Percentiles rank a stretch among this genome's conserved stretches.
Conservation (phyloP, 1,140 invertebrate species). For the Oryzaephilus surinamensis region DNA sequence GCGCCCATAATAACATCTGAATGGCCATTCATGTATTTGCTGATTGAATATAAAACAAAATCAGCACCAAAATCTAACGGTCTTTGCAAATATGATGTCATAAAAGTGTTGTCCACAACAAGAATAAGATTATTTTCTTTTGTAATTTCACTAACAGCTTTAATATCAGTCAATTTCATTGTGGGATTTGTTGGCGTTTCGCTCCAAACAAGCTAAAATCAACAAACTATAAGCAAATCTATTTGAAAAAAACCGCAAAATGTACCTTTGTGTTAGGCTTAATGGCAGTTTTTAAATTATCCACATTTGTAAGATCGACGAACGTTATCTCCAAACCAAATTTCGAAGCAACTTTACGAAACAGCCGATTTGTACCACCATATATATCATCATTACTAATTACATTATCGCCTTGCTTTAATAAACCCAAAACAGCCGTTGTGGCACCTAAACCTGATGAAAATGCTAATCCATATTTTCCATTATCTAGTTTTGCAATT, state of each 20-base stretch:
- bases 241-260: neutral
- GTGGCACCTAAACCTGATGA: slow-evolving; percentile 84
- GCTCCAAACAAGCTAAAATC: slow-evolving; percentile 54
- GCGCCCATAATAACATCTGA: slow-evolving; percentile 77
- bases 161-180: slow-evolving; percentile 85
- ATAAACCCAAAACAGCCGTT: slow-evolving; percentile 59
- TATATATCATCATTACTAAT: slow-evolving; percentile 90
- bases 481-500: slow-evolving; percentile 82
- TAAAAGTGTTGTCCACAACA: slow-evolving; percentile 92
- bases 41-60: slow-evolving; percentile 66
- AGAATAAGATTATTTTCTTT: slow-evolving; percentile 60
- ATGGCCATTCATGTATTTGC: slow-evolving; percentile 85
- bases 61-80: slow-evolving; percentile 71
- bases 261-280: slow-evolving; percentile 76
- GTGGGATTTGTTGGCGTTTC: slow-evolving; percentile 98
- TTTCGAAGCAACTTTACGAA: slow-evolving; percentile 49
- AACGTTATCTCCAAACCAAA: slow-evolving; percentile 66
- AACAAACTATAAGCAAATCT: neutral
- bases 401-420: slow-evolving; percentile 83
- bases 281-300: slow-evolving; percentile 58
- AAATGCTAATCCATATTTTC: slow-evolving; percentile 77
- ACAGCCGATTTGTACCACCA: slow-evolving; percentile 74
- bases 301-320: slow-evolving; percentile 66
- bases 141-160: slow-evolving; percentile 53
- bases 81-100: slow-evolving; percentile 69